phyloP scores from a whole-genome alignment of 2,113 vertebrate species.

The Vulpes lagopus region DNA sequence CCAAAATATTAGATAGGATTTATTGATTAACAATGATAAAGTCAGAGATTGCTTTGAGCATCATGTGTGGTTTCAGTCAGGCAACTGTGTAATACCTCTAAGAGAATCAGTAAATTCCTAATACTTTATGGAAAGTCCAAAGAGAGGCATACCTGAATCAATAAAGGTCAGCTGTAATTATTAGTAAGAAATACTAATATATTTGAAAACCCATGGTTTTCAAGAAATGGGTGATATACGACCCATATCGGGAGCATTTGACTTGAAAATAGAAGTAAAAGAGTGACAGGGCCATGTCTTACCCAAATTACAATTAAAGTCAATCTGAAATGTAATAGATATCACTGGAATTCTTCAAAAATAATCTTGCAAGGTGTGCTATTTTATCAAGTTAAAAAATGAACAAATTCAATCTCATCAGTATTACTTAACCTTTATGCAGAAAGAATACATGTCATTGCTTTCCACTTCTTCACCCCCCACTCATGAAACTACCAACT shows the following conservation, averaged over 20 bases:
- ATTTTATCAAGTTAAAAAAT: background rate
- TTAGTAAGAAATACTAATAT: too few relatives aligned
- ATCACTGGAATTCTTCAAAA: background rate
- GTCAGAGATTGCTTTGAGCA: background rate
- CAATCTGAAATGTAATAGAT: background rate
- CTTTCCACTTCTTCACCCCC: background rate
- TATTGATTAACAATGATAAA: background rate
- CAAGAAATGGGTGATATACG: background rate
- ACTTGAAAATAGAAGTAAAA: background rate
- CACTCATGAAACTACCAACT: background rate
- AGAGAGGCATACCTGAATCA: background rate
- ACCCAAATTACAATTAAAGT: background rate
- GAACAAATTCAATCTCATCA: background rate
- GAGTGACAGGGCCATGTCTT: background rate
- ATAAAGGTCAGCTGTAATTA: background rate
- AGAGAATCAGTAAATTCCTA: background rate
- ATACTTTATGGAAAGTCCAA: background rate
- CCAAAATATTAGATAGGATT: background rate
- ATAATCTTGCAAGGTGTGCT: background rate
- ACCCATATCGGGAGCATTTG: background rate
- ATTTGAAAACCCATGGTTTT: too few relatives aligned
- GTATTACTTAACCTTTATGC: background rate
- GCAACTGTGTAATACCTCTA: background rate
- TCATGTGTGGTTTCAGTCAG: background rate
- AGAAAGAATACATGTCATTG: background rate